Conservation (phyloP, 2,113 vertebrate genomes). For the Jacana jacana region DNA sequence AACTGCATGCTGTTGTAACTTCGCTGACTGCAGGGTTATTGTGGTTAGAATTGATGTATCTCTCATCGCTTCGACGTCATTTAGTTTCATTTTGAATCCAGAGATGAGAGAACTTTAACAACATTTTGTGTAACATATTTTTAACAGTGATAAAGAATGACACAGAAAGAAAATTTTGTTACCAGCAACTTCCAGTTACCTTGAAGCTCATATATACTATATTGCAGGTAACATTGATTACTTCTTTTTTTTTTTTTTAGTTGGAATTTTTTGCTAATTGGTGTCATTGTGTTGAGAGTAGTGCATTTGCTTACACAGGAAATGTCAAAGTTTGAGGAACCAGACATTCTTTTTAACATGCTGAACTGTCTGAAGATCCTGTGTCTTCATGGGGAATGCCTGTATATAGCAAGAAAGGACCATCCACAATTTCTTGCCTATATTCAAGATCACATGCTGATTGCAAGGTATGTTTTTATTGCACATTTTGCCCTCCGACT, state of each 20-base stretch:
- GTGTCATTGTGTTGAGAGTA: background rate
- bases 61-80: background rate
- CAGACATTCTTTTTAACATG: conserved; percentile 99
- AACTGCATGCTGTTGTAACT: background rate
- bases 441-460: conserved; percentile 96
- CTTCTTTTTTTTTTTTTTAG: conserved; percentile 39
- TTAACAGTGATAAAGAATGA: conserved; percentile 89
- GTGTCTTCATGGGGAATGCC: conserved; percentile 94
- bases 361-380: conserved; percentile 95
- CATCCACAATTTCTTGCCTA: conserved; percentile 94
- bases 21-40: background rate
- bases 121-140: conserved; percentile 41
- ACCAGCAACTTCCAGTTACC: conserved; percentile 93
- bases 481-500: background rate
- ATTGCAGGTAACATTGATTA: conserved; percentile 84
- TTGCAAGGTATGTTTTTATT: conserved; percentile 82
- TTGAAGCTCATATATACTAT: conserved; percentile 96
- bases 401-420: conserved; percentile 92
- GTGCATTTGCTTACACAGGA: conserved; percentile 78
- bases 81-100: background rate
- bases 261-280: background rate
- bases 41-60: background rate
- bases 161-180: conserved; percentile 91
- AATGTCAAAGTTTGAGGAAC: conserved; percentile 97
- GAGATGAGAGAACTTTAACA: background rate